Base-by-base conservation (phyloP, 2,113 vertebrate genomes). In the Thermophis baileyi region DNA sequence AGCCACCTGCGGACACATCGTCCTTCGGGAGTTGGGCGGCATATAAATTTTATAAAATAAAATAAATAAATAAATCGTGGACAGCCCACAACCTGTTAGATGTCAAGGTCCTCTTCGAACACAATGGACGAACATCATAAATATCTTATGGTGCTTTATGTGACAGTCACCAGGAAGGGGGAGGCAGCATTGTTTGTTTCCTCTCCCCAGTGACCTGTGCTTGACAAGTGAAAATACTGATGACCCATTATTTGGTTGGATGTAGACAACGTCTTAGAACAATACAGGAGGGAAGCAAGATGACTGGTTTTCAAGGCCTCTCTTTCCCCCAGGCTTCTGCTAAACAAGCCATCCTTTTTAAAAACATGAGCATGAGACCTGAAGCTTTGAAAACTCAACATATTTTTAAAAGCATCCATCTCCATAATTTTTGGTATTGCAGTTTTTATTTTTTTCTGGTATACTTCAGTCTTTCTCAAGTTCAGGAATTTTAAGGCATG, bases 361-460 rank as follows among this genome's bases (percentile, higher is more conserved):
- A 85, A 54, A 30, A 40, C 9, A 35, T 85, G 7, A 10, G 6
- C 3, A 40, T 25, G 18, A 5, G 25, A 81, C 6, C 14, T 6
- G 12, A 24, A 89, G 51, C 51, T 69, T 50, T 27, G 85, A 63
- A 18, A 51, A 1, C 25, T 22, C 44, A 44, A 16, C 22, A 4
- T 85, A 50, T 93, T 44, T 88, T 92, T 91, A 3, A 92, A 94
- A 50, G 60, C 60, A 35, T 88, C 50, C 7, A 57, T 49, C 89
- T 85, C 35, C 49, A 51, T 46, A 57, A 85, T 85, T 81, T 92
- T 91, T 88, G 91, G 93, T 89, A 81, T 47, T 89, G 91, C 85
- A 4, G 1, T 2, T 49, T 46, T 74, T 22, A 1, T 4, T 49
- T 46, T 60, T 11, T 10, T 55, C 3, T 60, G 22, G 3, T 30